Conservation (phyloP, 2,888 invertebrate genomes). For the Phragmatobia fuliginosa region DNA sequence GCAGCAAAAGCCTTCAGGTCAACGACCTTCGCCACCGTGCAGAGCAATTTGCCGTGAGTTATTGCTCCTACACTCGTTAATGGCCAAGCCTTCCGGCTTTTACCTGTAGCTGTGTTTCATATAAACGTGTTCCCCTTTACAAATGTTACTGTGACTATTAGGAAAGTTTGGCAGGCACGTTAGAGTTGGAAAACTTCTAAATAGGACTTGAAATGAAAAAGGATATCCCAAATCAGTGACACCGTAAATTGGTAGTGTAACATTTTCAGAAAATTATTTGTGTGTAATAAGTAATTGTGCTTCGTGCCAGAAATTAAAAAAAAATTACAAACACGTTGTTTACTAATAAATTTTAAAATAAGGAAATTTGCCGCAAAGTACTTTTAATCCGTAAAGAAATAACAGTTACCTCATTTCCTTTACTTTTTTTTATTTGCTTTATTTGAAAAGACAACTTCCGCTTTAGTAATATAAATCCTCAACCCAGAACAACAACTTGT, state of each 20-base stretch:
- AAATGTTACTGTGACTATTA: neutral
- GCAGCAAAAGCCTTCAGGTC: constrained; percentile 18
- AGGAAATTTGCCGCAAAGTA: too few relatives aligned
- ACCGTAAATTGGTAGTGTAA: neutral
- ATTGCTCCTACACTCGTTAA: constrained; percentile 42
- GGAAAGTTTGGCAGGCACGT: neutral
- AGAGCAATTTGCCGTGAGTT: constrained; percentile 58
- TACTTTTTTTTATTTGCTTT: too few relatives aligned
- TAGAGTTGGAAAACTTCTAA: neutral
- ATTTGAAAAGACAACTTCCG: too few relatives aligned
- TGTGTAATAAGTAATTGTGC: too few relatives aligned
- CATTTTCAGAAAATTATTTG: neutral
- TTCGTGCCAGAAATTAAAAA: too few relatives aligned
- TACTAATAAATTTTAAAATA: too few relatives aligned
- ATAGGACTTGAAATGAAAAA: neutral
- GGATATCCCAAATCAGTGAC: neutral
- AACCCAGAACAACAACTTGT: too few relatives aligned
- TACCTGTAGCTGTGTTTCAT: constrained; percentile 27
- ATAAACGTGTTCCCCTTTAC: neutral
- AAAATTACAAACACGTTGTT: too few relatives aligned
- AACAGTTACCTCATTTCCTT: too few relatives aligned
- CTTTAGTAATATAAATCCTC: too few relatives aligned
- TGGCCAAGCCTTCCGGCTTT: constrained; percentile 33
- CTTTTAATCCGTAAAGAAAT: too few relatives aligned
- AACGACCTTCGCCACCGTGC: constrained; percentile 36